Percentiles rank a stretch among this genome's conserved stretches.
Conservation (phyloP, 2,113 vertebrate species). For the Nothobranchius kuhntae region DNA sequence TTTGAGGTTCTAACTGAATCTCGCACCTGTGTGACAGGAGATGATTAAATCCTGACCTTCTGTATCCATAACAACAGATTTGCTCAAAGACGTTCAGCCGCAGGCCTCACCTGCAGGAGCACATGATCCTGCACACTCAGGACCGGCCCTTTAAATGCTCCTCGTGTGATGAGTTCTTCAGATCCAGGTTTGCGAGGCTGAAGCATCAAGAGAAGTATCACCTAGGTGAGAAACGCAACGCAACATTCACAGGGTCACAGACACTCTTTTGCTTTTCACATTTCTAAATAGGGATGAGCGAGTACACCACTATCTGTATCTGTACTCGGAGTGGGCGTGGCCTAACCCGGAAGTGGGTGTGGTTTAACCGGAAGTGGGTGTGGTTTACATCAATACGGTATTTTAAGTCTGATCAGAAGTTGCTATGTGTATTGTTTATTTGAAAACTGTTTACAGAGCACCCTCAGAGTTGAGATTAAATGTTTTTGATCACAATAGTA, state of each 20-base stretch:
- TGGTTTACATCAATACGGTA: too few relatives aligned
- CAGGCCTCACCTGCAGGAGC: constrained; percentile 94
- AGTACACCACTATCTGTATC: too few relatives aligned
- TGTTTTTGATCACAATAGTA: too few relatives aligned
- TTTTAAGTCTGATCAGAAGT: too few relatives aligned
- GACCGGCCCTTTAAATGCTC: constrained; percentile 96
- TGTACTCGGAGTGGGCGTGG: too few relatives aligned
- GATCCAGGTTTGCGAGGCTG: constrained; percentile 92
- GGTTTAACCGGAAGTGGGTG: too few relatives aligned
- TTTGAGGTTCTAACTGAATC: too few relatives aligned
- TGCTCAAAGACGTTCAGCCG: constrained; percentile 96
- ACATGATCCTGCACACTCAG: constrained; percentile 97
- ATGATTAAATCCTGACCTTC: neutral
- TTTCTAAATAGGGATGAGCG: too few relatives aligned
- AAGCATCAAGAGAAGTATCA: constrained; percentile 98
- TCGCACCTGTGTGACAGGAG: neutral
- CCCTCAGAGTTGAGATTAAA: too few relatives aligned
- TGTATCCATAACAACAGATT: constrained; percentile 75
- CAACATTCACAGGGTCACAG: neutral
- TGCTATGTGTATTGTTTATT: too few relatives aligned
- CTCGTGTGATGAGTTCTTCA: constrained; percentile 96
- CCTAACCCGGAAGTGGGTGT: too few relatives aligned
- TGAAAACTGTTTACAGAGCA: too few relatives aligned
- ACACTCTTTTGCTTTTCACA: neutral
- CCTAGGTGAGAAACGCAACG: constrained; percentile 77